Base-by-base conservation (phyloP, 2,797 vertebrate species). In the Rhabdophis nuchalis region DNA sequence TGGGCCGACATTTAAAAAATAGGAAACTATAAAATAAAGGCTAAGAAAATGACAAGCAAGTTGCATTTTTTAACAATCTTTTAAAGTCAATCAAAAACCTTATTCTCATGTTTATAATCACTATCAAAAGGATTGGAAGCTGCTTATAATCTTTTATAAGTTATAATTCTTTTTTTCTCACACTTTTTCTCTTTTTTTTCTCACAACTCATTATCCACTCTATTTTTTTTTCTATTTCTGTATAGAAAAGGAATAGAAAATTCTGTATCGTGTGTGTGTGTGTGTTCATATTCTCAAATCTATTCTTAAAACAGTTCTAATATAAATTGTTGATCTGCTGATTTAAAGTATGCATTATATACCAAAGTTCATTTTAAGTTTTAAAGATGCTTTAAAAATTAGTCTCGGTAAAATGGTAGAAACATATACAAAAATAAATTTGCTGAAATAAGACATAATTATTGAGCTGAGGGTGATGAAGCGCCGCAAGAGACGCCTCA, bases 1-100 rank as follows among this genome's bases (percentile, higher is more conserved):
- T 32, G 10, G 57, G 93, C 9, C 91, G 82, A 89, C 90, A 96
- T 25, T 77, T 87, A 86, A 64, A 96, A 96, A 92, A 87, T 46
- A 95, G 82, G 25, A 53, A 94, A 94, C 94, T 53, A 77, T 0
- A 68, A 72, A 94, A 89, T 77, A 93, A 87, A 93, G 54, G 91
- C 29, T 88, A 92, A 54, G 10, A 72, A 86, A 46, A 29, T 89
- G 87, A 2, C 27, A 94, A 46, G 14, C 13, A 88, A 87, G 58
- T 18, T 3, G 25, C 90, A n/a, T 3, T 88, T 77, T 27, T 68
- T 86, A 1, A 87, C 3, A 93, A 36, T 8, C 18, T 86, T 87
- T 58, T 89, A 77, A 56, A 50, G 27, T 27, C 32, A 41, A 4
- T 27, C 29, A 12, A 92, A 77, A 82, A 4, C 23, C 23, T 57